Conservation (phyloP, 53 echinoderm and acorn worm species). For the Hippasteria phrygiana region DNA sequence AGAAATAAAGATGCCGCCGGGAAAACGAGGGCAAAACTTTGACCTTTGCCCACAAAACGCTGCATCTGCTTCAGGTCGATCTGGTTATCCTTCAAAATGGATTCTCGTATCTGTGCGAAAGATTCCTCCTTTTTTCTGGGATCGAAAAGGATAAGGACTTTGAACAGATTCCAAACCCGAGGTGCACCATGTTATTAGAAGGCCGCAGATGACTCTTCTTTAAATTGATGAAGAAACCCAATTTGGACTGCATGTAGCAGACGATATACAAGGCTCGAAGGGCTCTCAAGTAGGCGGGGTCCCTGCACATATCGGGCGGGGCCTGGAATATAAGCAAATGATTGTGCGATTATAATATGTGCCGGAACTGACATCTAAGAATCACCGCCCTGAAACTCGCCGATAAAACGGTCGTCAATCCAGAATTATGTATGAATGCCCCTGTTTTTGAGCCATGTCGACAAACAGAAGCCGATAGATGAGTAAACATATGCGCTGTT, state of each 20-base stretch:
- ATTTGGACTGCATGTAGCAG: background rate
- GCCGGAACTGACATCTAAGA: too few relatives aligned
- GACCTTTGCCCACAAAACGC: too few relatives aligned
- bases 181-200: constrained; percentile 20
- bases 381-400: too few relatives aligned
- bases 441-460: constrained; percentile 24
- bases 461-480: constrained; percentile 2
- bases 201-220: constrained; percentile 1
- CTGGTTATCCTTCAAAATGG: background rate
- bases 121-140: constrained; percentile 7
- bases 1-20: constrained; percentile 46
- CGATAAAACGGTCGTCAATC: constrained; percentile 30
- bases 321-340: background rate
- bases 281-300: background rate
- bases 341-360: too few relatives aligned
- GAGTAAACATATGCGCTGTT: constrained; percentile 25
- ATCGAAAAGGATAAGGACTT: constrained; percentile 9
- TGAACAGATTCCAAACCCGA: constrained; percentile 15
- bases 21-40: constrained; percentile 23
- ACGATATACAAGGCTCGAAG: too few relatives aligned
- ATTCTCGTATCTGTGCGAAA: constrained; percentile 20
- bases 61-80: constrained; percentile 2
- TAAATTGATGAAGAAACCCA: constrained; percentile 18
- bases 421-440: constrained; percentile 30
- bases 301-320: too few relatives aligned